Base-by-base conservation (phyloP, 2,113 vertebrate genomes). In the Lota lota region DNA sequence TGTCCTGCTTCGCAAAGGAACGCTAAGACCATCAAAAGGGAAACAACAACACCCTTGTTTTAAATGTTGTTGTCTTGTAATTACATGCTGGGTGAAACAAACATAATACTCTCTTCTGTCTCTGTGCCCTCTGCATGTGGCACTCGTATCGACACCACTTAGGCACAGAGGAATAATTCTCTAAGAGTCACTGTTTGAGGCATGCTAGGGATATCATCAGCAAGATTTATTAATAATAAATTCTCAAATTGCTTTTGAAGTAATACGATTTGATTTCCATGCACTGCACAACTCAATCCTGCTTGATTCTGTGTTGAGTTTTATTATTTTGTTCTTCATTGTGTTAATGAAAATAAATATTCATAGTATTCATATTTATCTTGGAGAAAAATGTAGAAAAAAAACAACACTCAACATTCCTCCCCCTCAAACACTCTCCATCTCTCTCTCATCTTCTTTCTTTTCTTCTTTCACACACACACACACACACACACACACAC, bases 191-290 rank as follows among this genome's bases (percentile, higher is more conserved):
- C 73, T 75, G 83, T 87, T 87, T 85, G 87, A 73, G 86, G 81
- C 83, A 86, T 76, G 76, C 82, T 78, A 84, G 82, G 69, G 83
- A 85, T 88, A 81, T 85, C 83, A 84, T 78, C 84, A 82, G 76
- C 84, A 77, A 78, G 84, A 87, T 90, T 85, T 88, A 89, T 87
- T 86, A 88, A 83, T 88, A 75, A 89, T 87, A 74, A 72, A 69
- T 83, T 82, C 83, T 88, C 77, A 69, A 85, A 85, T 90, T 83
- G 71, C 68, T 84, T 87, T 88, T 87, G 85, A 84, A 79, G 83
- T 77, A 74, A 71, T 33, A 40, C 70, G 79, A 85, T 79, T 51
- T 85, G 80, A 89, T 87, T 74, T 51, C 69, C 85, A 85, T n/a
- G 79, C 85, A 88, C 83, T 83, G 80, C 77, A 81, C 12, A 69